Conservation (phyloP, 2,888 invertebrate genomes). For the Plebejus anna region DNA sequence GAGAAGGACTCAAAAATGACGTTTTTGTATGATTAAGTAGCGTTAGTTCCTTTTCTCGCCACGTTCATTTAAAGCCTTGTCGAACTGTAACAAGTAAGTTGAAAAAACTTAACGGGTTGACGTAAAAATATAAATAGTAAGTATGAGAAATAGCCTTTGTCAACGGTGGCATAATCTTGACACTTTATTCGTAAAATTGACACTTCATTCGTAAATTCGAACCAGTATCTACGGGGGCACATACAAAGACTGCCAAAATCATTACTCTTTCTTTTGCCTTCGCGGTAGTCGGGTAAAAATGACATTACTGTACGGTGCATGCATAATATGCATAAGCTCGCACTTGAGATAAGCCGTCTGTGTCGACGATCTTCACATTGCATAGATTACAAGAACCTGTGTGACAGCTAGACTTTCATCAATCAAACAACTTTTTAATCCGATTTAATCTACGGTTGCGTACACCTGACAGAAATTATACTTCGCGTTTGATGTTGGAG, state of each 20-base stretch:
- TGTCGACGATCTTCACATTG: constrained; percentile 9
- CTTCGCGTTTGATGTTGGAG: background rate
- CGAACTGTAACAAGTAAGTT: no score
- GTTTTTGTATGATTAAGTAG: no score
- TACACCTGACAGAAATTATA: constrained; percentile 13
- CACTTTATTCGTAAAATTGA: no score
- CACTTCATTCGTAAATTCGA: no score
- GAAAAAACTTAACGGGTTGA: no score
- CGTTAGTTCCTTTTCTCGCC: no score
- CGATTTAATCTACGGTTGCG: constrained; percentile 5
- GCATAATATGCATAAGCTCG: background rate
- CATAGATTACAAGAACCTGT: constrained; percentile 12
- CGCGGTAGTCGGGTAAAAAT: background rate
- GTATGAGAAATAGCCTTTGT: no score
- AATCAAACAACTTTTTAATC: constrained; percentile 14
- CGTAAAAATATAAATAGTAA: no score
- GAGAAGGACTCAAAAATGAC: no score
- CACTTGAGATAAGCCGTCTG: constrained; percentile 17
- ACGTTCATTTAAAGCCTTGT: no score
- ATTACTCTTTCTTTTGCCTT: background rate
- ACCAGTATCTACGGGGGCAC: no score
- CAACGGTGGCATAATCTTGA: no score
- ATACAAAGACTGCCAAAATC: background rate
- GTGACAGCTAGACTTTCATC: constrained; percentile 14
- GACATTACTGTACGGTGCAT: background rate